Conservation (phyloP, 2,888 invertebrate genomes). For the Atethmia centrago region DNA sequence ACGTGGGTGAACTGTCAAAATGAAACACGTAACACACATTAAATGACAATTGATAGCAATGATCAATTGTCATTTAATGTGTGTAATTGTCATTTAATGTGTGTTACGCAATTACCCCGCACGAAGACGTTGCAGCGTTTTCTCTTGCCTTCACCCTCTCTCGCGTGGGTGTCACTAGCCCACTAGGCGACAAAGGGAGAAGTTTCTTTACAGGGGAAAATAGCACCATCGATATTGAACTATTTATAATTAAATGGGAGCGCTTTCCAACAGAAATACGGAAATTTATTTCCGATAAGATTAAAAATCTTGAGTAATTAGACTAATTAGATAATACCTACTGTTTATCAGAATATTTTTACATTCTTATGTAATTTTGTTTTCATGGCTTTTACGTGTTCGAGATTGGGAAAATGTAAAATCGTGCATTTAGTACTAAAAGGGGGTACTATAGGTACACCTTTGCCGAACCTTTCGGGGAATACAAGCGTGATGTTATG, state of each 20-base stretch:
- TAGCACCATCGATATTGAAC: neutral
- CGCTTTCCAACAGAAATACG: neutral
- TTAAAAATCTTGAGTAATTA: constrained; percentile 18
- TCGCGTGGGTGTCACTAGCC: neutral
- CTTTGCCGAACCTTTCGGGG: too few relatives aligned
- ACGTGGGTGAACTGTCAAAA: too few relatives aligned
- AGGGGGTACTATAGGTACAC: too few relatives aligned
- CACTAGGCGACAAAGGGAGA: too few relatives aligned
- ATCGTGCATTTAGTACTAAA: neutral
- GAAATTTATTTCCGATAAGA: constrained; percentile 26
- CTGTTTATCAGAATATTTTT: constrained; percentile 20
- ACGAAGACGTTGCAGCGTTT: neutral
- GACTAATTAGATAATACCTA: constrained; percentile 10
- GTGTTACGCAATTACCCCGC: too few relatives aligned
- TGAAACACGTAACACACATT: too few relatives aligned
- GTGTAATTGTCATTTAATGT: too few relatives aligned
- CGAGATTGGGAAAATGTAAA: neutral
- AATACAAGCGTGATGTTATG: too few relatives aligned
- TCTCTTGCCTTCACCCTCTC: neutral
- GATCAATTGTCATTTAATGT: too few relatives aligned
- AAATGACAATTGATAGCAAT: too few relatives aligned
- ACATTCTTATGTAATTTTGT: neutral
- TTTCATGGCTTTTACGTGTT: neutral
- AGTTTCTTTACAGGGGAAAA: neutral
- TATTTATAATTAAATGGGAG: constrained; percentile 1